These are phyloP conservation scores for Ptychobarbus kaznakovi DNA, from an alignment of 2,797 vertebrate species.

Conservation along the genomic window DNA sequence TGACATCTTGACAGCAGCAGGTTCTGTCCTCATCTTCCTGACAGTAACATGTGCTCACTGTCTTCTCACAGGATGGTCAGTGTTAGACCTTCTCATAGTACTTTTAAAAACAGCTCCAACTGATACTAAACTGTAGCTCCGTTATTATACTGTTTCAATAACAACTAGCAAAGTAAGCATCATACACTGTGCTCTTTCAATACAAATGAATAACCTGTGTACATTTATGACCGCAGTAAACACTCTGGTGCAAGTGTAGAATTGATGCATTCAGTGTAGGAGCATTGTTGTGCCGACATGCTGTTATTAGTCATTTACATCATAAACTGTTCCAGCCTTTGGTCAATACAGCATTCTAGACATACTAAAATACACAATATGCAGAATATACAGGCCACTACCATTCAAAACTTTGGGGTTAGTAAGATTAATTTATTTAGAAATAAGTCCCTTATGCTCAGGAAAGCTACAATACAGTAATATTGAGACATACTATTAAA, in stretches of 20 bases:
- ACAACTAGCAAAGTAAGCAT: background rate
- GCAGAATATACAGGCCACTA: background rate
- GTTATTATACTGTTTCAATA: background rate
- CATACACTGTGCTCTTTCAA: background rate
- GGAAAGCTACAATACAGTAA: too few relatives aligned
- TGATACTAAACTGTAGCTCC: background rate
- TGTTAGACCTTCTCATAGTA: background rate
- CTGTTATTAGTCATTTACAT: background rate
- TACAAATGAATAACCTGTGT: background rate
- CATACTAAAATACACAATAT: background rate
- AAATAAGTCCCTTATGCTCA: background rate
- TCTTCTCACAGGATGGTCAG: conserved; percentile 5
- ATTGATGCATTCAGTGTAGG: background rate
- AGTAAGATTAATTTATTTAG: background rate
- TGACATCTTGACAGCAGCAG: conserved; percentile 57
- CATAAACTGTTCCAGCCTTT: background rate
- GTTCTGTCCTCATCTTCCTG: conserved; percentile 56
- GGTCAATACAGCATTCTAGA: background rate
- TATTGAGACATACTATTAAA: background rate
- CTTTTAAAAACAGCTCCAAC: background rate
- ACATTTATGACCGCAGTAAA: background rate
- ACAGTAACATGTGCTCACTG: conserved; percentile 57
- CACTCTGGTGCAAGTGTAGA: background rate
- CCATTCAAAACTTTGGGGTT: background rate
- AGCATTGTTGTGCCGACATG: background rate